phyloP scores from a whole-genome alignment of 2,113 vertebrate genomes.

The Ctenomys sociabilis region DNA sequence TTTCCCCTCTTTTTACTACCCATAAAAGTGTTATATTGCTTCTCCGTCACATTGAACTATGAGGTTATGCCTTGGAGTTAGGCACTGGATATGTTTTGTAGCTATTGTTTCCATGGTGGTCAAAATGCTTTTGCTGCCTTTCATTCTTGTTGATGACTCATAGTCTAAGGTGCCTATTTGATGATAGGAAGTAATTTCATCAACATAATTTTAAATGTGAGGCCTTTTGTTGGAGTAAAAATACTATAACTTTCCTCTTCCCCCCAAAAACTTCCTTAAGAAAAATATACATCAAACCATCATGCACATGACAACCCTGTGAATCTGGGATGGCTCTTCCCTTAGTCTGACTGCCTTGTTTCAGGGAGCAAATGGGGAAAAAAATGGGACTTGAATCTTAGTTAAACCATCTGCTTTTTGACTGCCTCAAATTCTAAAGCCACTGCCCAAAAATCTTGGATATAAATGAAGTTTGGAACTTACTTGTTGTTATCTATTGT shows the following conservation, averaged over 20 bases:
- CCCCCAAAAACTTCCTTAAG: not conserved
- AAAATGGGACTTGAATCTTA: not conserved
- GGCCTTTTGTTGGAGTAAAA: conserved; percentile 36
- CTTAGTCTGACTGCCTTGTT: conserved; percentile 36
- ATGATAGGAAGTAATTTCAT: not conserved
- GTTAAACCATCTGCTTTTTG: conserved; percentile 61
- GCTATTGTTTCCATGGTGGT: not conserved
- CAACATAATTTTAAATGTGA: conserved; percentile 4
- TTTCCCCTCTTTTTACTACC: conserved; percentile 49
- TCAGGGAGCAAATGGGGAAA: conserved; percentile 44
- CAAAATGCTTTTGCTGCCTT: not conserved
- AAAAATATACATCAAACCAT: not conserved
- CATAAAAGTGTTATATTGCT: conserved; percentile 51
- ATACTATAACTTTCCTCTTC: not conserved
- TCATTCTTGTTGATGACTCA: not conserved
- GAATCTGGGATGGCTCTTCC: not conserved
- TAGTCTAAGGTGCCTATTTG: not conserved
- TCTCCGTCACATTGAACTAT: not conserved
- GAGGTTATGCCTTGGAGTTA: conserved; percentile 30
- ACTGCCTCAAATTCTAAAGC: conserved; percentile 53
- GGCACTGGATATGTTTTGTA: not conserved
- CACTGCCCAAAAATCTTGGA: conserved; percentile 34
- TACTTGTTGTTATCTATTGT: conserved; percentile 51
- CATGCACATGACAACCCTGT: not conserved
- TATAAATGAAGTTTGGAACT: conserved; percentile 64